Percentiles rank a stretch among this genome's conserved stretches.
Evolutionary conservation across 2,888 invertebrate species (phyloP).

Genomic region (Apomyelois bistriatella): DNA sequence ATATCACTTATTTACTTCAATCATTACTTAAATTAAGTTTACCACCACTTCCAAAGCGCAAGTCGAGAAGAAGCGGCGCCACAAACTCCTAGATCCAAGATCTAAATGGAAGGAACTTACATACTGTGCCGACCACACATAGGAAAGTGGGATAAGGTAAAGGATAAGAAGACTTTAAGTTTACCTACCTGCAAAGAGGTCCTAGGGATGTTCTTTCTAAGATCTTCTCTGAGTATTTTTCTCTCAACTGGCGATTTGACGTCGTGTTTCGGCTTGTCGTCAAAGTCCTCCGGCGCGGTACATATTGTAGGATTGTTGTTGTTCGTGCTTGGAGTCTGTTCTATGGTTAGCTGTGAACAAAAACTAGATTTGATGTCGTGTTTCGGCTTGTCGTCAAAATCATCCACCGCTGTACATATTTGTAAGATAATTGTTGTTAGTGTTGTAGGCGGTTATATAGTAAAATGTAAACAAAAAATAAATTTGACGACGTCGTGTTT

Average conservation of each 20-base stretch:
- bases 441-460: conserved; percentile 79
- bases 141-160: no score
- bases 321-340: conserved; percentile 89
- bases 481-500: conserved; percentile 26
- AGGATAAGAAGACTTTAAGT: no score
- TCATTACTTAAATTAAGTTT: no score
- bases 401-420: conserved; percentile 24
- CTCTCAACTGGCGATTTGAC: conserved; percentile 78
- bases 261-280: conserved; percentile 34
- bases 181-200: not conserved
- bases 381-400: conserved; percentile 31
- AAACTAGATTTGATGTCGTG: conserved; percentile 47
- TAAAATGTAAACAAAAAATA: no score
- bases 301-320: conserved; percentile 30
- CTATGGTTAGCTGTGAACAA: conserved; percentile 86
- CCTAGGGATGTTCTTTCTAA: conserved; percentile 31
- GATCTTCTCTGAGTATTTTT: conserved; percentile 47
- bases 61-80: no score
- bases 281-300: conserved; percentile 23
- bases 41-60: no score
- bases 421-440: conserved; percentile 30
- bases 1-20: no score
- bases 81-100: no score
- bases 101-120: no score
- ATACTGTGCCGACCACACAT: no score